Percentiles rank a stretch among this genome's conserved stretches.
Evolutionary conservation across 1,140 invertebrate species (phyloP).

Genomic region (Plectus sambesii): DNA sequence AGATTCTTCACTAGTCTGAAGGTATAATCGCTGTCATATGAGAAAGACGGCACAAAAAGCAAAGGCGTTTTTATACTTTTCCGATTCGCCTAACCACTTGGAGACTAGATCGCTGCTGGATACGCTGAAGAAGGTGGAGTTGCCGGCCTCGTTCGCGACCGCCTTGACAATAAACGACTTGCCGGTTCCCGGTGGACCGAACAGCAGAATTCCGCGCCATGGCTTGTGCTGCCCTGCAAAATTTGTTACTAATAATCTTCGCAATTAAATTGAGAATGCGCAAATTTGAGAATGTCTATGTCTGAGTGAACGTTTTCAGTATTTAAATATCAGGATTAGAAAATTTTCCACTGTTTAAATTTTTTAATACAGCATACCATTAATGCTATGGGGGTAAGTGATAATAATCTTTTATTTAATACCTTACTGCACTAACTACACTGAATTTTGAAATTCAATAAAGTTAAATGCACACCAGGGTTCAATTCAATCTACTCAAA

Average conservation of each 20-base stretch:
- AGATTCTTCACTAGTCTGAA: constrained; percentile 75
- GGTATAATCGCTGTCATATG: constrained; percentile 1
- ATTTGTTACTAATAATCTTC: too few species aligned
- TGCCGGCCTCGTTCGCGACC: constrained; percentile 96
- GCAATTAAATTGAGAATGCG: too few species aligned
- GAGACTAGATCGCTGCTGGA: constrained; percentile 96
- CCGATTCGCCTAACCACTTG: constrained; percentile 98
- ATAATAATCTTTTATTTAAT: too few species aligned
- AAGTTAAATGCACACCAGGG: too few species aligned
- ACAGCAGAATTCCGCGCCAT: constrained; percentile 94
- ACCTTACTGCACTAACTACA: too few species aligned
- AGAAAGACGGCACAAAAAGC: not conserved
- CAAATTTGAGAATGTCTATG: too few species aligned
- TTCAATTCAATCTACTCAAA: too few species aligned
- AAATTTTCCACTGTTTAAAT: not conserved
- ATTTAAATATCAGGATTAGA: too few species aligned
- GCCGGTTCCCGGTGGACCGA: constrained; percentile 97
- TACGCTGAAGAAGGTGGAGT: constrained; percentile 97
- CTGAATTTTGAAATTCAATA: too few species aligned
- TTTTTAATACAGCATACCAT: constrained; percentile 1
- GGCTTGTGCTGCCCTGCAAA: constrained; percentile 66
- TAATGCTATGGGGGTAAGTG: not conserved
- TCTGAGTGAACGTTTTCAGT: too few species aligned
- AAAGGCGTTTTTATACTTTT: too few species aligned
- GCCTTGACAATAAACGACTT: constrained; percentile 98